phyloP scores from a whole-genome alignment of 2,797 vertebrate genomes.

The Leptoclinus maculatus region DNA sequence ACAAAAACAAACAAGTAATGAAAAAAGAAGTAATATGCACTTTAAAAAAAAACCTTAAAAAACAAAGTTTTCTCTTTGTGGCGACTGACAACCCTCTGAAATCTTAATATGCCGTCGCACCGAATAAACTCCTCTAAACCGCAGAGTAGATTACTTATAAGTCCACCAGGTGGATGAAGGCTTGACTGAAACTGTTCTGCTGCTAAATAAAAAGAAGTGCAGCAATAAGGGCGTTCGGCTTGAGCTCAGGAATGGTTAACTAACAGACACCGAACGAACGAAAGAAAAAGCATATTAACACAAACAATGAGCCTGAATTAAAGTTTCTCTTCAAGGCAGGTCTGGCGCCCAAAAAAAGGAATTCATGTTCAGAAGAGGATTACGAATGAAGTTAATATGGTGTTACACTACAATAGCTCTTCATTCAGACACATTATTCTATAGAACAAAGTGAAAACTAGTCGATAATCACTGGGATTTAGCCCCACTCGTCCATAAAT shows the following conservation, averaged over 20 bases:
- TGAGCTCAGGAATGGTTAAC: constrained; percentile 73
- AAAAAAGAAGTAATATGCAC: constrained; percentile 52
- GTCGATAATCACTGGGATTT: constrained; percentile 38
- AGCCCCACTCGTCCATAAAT: constrained; percentile 20
- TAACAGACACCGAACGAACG: constrained; percentile 28
- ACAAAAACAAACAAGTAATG: not conserved
- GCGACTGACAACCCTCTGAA: constrained; percentile 58
- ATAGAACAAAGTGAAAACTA: constrained; percentile 45
- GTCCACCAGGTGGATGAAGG: constrained; percentile 56
- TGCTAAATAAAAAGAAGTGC: constrained; percentile 46
- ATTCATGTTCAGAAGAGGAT: constrained; percentile 50
- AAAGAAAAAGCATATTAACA: too few species aligned
- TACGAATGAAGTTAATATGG: constrained; percentile 50
- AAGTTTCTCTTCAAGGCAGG: constrained; percentile 51
- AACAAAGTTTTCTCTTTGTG: constrained; percentile 28
- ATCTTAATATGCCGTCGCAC: constrained; percentile 35
- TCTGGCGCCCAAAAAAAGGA: constrained; percentile 29
- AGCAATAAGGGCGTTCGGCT: constrained; percentile 71
- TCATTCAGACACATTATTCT: constrained; percentile 55
- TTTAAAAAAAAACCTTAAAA: constrained; percentile 27
- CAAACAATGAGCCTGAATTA: constrained; percentile 40
- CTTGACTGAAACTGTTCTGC: constrained; percentile 53
- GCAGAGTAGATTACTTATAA: constrained; percentile 34
- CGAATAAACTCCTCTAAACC: constrained; percentile 41
- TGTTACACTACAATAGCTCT: constrained; percentile 49